Evolutionary conservation across 1,140 invertebrate genomes (phyloP).

Genomic region (Ganaspis sp.): DNA sequence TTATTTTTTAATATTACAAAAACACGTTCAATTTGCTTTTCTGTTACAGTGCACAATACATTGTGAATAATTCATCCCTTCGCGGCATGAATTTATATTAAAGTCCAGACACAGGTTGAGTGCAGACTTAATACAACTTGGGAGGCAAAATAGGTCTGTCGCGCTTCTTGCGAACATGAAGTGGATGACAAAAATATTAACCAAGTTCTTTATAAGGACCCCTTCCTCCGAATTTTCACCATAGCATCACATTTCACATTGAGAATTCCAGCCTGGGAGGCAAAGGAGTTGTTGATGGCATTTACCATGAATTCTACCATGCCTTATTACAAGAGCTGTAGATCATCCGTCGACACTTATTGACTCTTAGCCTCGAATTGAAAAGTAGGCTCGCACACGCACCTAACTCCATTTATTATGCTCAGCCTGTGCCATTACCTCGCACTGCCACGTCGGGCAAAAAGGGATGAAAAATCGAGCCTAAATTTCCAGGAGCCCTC

Average conservation of each 20-base stretch:
- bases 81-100: slow-evolving; percentile 63
- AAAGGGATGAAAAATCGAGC: slow-evolving; percentile 54
- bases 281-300: slow-evolving; percentile 35
- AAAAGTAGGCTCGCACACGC: slow-evolving; percentile 68
- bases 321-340: slow-evolving; percentile 67
- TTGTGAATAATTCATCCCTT: slow-evolving; percentile 61
- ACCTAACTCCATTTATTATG: slow-evolving; percentile 67
- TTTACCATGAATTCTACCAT: slow-evolving; percentile 44
- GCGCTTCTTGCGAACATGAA: slow-evolving; percentile 17
- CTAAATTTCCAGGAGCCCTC: slow-evolving; percentile 51
- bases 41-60: slow-evolving; percentile 45
- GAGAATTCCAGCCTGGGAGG: background rate
- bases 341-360: slow-evolving; percentile 72
- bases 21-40: slow-evolving; percentile 56
- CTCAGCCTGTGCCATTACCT: slow-evolving; percentile 45
- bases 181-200: slow-evolving; percentile 29
- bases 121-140: slow-evolving; percentile 16
- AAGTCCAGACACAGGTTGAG: slow-evolving; percentile 33
- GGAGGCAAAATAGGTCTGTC: slow-evolving; percentile 5
- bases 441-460: slow-evolving; percentile 50
- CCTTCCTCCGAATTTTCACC: background rate
- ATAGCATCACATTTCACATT: slow-evolving; percentile 14
- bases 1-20: too few species aligned
- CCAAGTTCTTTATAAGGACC: background rate
- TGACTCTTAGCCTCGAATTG: slow-evolving; percentile 69